These are phyloP conservation scores for Chelonoidis abingdonii DNA, from an alignment of 2,113 vertebrate genomes.

Conservation along the genomic window DNA sequence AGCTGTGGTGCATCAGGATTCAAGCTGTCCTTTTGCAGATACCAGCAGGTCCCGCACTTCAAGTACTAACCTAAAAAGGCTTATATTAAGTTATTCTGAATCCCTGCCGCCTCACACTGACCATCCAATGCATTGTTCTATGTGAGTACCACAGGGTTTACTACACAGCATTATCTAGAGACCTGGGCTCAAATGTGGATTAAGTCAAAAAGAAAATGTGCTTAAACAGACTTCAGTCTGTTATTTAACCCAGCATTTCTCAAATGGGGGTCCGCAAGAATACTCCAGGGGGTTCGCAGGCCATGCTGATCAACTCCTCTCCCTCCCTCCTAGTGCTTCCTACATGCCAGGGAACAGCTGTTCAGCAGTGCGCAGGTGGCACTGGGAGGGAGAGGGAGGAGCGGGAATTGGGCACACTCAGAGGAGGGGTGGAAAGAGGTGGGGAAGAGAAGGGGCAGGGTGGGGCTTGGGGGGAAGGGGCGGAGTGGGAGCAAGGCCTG, in stretches of 20 bases:
- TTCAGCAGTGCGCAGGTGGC: no score
- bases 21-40: slow-evolving; percentile 45
- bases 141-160: slow-evolving; percentile 58
- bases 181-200: slow-evolving; percentile 64
- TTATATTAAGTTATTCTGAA: slow-evolving; percentile 61
- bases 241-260: background rate
- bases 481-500: no score
- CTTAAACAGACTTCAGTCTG: slow-evolving; percentile 56
- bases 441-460: no score
- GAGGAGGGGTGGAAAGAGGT: no score
- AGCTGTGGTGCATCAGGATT: slow-evolving; percentile 16
- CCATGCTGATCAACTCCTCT: no score
- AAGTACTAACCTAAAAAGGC: slow-evolving; percentile 68
- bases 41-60: slow-evolving; percentile 52
- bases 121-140: slow-evolving; percentile 59
- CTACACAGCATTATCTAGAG: slow-evolving; percentile 57
- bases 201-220: slow-evolving; percentile 62
- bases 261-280: no score
- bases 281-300: no score
- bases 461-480: no score
- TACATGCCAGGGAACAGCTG: no score
- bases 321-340: no score
- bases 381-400: no score
- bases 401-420: no score
- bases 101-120: slow-evolving; percentile 58